phyloP scores from a whole-genome alignment of 2,797 vertebrate species.

The Hylomyscus alleni region DNA sequence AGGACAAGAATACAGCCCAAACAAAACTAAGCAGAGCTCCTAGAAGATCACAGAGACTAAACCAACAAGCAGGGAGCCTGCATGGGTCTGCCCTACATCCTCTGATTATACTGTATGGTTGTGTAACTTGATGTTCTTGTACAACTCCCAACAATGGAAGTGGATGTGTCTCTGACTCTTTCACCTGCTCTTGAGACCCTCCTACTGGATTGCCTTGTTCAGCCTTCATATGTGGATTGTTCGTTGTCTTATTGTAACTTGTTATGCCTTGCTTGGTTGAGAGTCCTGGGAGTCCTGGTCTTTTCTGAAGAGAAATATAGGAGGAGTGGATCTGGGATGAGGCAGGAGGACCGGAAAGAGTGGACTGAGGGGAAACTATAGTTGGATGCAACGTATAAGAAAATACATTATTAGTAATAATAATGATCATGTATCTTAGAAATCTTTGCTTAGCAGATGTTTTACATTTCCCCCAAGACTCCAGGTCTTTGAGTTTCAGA shows the following conservation, averaged over 20 bases:
- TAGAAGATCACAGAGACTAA: not conserved
- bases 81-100: not conserved
- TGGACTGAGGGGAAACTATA: too few relatives aligned
- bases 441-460: not conserved
- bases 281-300: not conserved
- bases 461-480: not conserved
- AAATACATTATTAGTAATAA: not conserved
- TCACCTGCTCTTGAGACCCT: not conserved
- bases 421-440: not conserved
- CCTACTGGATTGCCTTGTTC: not conserved
- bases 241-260: not conserved
- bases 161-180: not conserved
- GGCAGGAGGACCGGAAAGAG: too few relatives aligned
- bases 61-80: not conserved
- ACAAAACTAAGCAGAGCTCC: not conserved
- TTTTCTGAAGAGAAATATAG: not conserved
- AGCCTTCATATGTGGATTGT: too few relatives aligned
- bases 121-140: not conserved
- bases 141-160: not conserved
- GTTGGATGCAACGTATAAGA: not conserved
- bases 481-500: conserved; percentile 34
- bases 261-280: not conserved
- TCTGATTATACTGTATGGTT: not conserved
- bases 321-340: too few relatives aligned
- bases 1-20: not conserved